Evolutionary conservation across 2,888 invertebrate species (phyloP), one percentile per base, ranked within the genome.

Genomic region (Dione juno): DNA sequence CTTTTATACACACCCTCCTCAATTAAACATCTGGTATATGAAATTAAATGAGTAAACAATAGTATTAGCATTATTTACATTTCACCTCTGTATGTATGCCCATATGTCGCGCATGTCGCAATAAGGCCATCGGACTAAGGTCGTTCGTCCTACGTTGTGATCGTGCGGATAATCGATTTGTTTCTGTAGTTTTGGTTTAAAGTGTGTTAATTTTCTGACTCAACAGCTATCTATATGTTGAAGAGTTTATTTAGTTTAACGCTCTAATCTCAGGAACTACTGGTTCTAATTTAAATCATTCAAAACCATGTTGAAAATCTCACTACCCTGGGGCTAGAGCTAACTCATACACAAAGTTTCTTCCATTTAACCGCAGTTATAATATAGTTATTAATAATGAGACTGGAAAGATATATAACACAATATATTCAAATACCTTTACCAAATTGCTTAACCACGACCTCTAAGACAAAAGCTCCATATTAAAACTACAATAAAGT

Each of bases 101-200:
- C 41, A 48, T 54, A 61, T 64, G 41, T 63, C 28, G 80, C 81
- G 71, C 37, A 48, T 40, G 71, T 82, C 82, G 78, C 67, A 74
- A 72, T 59, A 54, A 64, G 65, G 67, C 75, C 74, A 80, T 61
- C 74, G 53, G 35, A 41, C 61, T 74, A 57, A 74, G 74, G 72
- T 67, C 72, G 50, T 65, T 37, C 74, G 58, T 70, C 72, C 74
- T 66, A 71, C 73, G 70, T 53, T 66, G 41, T 66, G 28, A 35
- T 50, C 14, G 61, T 13, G 50, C 43, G 67, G 67, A 40, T 64
- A 64, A 69, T 63, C 19, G 21, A 66, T 45, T 65, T 71, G 64
- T 66, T 69, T 59, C n/a, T 54, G n/a, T 37, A 63, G 57, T 67
- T 52, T 58, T 66, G 35, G 19, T 5, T 28, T 28, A 28, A 28